Base-by-base conservation (phyloP, 2,113 vertebrate species). In the Glaucomys volans region DNA sequence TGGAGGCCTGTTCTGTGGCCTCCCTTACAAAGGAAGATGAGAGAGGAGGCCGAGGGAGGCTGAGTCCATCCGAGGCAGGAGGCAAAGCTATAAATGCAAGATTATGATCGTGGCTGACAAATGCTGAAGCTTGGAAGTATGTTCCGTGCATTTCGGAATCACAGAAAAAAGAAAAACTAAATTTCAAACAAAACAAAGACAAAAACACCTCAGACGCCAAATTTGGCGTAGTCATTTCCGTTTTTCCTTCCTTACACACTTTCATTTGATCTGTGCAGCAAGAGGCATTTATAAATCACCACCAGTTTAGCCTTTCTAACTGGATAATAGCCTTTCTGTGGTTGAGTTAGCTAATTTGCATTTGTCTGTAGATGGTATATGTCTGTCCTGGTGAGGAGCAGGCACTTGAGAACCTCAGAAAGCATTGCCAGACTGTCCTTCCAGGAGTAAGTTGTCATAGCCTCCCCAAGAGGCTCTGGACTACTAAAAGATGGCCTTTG, bases 401-500 rank as follows among this genome's bases (percentile, higher is more conserved):
- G 94, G 75, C 96, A 87, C 57, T 72, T 75, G 42, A 50, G 64
- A 37, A 16, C 44, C 28, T 85, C 44, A 12, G 69, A 93, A 96
- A 96, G 66, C 91, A 96, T 97, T 1, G 0, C 80, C 94, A 95
- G 96, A 94, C 87, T 95, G 84, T 87, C 80, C 93, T 97, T 97
- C 97, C 96, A 98, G 98, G 95, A 98, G 95, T 83, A 96, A 96
- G 90, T 97, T 93, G 71, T 81, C 90, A 64, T 90, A 96, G 90
- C 90, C 93, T 92, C 85, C 71, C 40, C 14, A 94, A 96, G 92
- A 96, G 96, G 95, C 96, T 96, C 81, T 79, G 96, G 88, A 28
- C 90, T 88, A 50, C 94, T 97, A 87, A 95, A 97, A 96, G 96
- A 98, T 97, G 85, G 95, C 76, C 42, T 98, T 96, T 97, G 92